These are phyloP conservation scores for Chelmon rostratus DNA, from an alignment of 2,797 vertebrate species.

Conservation along the genomic window DNA sequence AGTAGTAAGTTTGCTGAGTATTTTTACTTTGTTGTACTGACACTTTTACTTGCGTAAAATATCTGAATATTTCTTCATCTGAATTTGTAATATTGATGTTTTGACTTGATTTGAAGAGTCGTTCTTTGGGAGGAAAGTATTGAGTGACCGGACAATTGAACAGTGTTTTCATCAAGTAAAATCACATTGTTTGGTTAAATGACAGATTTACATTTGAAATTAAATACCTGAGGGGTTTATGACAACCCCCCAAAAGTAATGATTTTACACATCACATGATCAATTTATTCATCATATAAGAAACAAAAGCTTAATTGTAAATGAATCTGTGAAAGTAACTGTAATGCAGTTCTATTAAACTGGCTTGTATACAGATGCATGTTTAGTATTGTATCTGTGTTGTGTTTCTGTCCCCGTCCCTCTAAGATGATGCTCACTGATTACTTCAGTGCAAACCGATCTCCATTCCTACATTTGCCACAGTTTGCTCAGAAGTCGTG, in stretches of 20 bases:
- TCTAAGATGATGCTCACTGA: background rate
- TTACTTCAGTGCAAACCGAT: background rate
- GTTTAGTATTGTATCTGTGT: background rate
- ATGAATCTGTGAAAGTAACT: background rate
- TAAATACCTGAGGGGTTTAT: too few species aligned
- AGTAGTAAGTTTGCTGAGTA: too few species aligned
- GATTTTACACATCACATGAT: too few species aligned
- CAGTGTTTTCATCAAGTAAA: background rate
- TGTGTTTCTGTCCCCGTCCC: background rate
- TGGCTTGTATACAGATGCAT: background rate
- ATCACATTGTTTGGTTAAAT: background rate
- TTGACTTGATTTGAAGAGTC: too few species aligned
- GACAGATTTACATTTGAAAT: too few species aligned
- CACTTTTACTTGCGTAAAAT: too few species aligned
- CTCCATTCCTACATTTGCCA: constrained; percentile 21
- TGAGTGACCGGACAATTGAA: background rate
- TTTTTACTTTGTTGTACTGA: too few species aligned
- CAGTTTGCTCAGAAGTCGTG: background rate
- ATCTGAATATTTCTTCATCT: too few species aligned
- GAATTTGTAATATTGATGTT: too few species aligned
- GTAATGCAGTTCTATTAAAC: too few species aligned
- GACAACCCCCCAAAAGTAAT: too few species aligned
- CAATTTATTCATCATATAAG: background rate
- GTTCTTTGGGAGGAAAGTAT: background rate
- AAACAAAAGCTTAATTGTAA: background rate